Percentiles rank a stretch among this genome's conserved stretches.
These are phyloP conservation scores for Romanogobio albipinnatus DNA, from an alignment of 2,113 vertebrate genomes.

Conservation along the genomic window DNA sequence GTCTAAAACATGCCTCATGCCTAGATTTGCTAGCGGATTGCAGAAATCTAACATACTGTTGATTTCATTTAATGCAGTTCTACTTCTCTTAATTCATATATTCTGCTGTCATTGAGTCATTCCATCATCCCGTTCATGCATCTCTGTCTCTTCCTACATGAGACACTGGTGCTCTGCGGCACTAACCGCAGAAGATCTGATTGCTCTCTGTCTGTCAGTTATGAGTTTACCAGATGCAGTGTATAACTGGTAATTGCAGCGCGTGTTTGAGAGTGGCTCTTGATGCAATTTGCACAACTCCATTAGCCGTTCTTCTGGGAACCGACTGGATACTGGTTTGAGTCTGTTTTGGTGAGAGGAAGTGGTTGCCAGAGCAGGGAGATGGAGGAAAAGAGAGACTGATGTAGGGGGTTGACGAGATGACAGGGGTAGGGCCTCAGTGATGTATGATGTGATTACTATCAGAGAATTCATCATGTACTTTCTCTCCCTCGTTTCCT, in stretches of 20 bases:
- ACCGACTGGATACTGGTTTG: conserved; percentile 20
- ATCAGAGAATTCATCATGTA: conserved; percentile 53
- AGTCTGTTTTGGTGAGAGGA: conserved; percentile 48
- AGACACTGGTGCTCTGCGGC: background rate
- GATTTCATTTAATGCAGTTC: conserved; percentile 1
- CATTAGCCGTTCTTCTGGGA: conserved; percentile 49
- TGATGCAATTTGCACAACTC: conserved; percentile 52
- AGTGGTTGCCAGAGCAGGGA: conserved; percentile 33
- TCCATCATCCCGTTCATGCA: conserved; percentile 16
- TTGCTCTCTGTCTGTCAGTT: conserved; percentile 23
- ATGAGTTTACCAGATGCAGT: conserved; percentile 47
- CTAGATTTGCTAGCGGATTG: background rate
- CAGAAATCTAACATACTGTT: background rate
- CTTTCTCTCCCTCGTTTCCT: conserved; percentile 8
- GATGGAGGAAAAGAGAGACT: conserved; percentile 20
- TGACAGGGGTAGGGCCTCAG: conserved; percentile 47
- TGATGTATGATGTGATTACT: conserved; percentile 51
- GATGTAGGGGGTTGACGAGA: conserved; percentile 31
- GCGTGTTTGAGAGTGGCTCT: conserved; percentile 38
- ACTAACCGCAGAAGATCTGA: background rate
- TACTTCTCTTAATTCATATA: conserved; percentile 5
- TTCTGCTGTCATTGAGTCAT: conserved; percentile 14
- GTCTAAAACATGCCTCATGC: background rate
- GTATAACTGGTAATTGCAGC: conserved; percentile 45
- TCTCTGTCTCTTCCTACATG: background rate